Conservation (phyloP, 2,888 invertebrate species). For the Polyploca ridens region DNA sequence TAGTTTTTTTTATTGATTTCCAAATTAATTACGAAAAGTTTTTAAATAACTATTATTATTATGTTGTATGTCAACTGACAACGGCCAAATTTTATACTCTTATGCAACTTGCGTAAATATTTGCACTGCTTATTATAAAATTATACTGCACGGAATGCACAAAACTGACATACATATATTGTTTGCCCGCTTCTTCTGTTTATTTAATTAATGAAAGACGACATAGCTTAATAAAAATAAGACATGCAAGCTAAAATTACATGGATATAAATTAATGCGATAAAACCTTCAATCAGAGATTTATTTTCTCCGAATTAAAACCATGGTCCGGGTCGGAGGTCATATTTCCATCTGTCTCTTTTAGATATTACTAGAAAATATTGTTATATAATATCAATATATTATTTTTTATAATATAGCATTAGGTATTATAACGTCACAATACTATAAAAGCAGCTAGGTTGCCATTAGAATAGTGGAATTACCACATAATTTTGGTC, state of each 20-base stretch:
- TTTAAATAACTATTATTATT: constrained; percentile 9
- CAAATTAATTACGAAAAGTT: constrained; percentile 21
- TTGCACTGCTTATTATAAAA: constrained; percentile 79
- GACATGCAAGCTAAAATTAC: not conserved
- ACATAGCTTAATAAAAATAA: constrained; percentile 8
- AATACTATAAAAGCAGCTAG: no score
- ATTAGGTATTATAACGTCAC: no score
- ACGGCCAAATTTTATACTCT: constrained; percentile 36
- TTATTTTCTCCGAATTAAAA: not conserved
- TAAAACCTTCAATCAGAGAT: no score
- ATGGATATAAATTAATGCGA: not conserved
- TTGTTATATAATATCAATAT: no score
- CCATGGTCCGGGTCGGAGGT: not conserved
- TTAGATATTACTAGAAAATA: no score
- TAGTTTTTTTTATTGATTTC: not conserved
- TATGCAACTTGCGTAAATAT: constrained; percentile 62
- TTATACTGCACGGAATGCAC: constrained; percentile 78
- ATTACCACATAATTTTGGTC: no score
- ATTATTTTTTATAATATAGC: no score
- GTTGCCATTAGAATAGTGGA: no score
- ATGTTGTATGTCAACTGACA: constrained; percentile 22
- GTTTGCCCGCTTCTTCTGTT: constrained; percentile 75
- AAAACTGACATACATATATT: constrained; percentile 53
- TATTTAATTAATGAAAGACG: constrained; percentile 34
- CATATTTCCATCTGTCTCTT: no score